phyloP scores from a whole-genome alignment of 2,113 vertebrate species.

The rabbit (Oryctolagus cuniculus) region mOryCun1.1 NC_091441.1:75060501-75061000 shows the following conservation, averaged over 20 bases:
- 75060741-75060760: not conserved
- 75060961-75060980: not conserved
- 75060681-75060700: not conserved
- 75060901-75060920: not conserved
- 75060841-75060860: not conserved
- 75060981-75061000: fast-evolving
- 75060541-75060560: not conserved
- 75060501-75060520: not conserved
- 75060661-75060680: not conserved
- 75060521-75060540: not conserved
- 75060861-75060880: not conserved
- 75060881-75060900: not conserved
- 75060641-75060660: not conserved
- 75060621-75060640: not conserved
- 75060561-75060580: not conserved
- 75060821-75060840: not conserved
- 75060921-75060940: not conserved
- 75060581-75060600: not conserved
- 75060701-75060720: not conserved
- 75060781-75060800: not conserved
- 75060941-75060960: not conserved
- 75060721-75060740: not conserved
- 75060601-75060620: not conserved
- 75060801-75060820: not conserved
- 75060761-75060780: not conserved